A percentile compares a stretch with the other conserved stretches of the same genome.
Conservation (phyloP, 2,888 invertebrate genomes). For the Synergus japonicus region DNA sequence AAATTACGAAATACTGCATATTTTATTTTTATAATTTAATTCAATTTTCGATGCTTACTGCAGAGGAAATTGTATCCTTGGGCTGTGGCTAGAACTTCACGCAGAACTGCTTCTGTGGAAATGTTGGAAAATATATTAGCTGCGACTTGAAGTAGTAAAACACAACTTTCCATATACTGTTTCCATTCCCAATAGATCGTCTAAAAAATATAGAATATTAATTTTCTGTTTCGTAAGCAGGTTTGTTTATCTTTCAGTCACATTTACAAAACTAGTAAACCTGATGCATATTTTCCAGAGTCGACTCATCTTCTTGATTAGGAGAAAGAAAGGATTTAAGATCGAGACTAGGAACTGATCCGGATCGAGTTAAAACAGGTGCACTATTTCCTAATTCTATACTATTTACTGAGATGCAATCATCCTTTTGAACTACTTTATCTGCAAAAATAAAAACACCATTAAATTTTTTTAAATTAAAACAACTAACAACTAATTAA, state of each 20-base stretch:
- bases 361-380: conserved; percentile 70
- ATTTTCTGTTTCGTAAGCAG: conserved; percentile 21
- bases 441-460: conserved; percentile 59
- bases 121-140: conserved; percentile 79
- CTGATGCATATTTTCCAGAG: conserved; percentile 71
- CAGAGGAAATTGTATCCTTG: conserved; percentile 79
- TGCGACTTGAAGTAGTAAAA: conserved; percentile 79
- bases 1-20: conserved; percentile 38
- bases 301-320: conserved; percentile 70
- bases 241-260: background rate
- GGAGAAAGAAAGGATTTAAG: conserved; percentile 74
- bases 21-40: background rate
- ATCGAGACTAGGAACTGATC: conserved; percentile 76
- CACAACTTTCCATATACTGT: conserved; percentile 79
- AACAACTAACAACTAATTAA: background rate
- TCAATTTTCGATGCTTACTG: conserved; percentile 72
- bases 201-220: conserved; percentile 56
- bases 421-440: conserved; percentile 71
- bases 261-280: conserved; percentile 54
- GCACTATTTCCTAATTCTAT: conserved; percentile 69
- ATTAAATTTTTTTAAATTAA: conserved; percentile 28
- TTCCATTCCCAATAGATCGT: conserved; percentile 76
- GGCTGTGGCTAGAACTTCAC: conserved; percentile 79
- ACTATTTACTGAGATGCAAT: conserved; percentile 74
- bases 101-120: conserved; percentile 78